These are phyloP conservation scores for Phaenicophaeus curvirostris DNA, from an alignment of 2,797 vertebrate species.

Conservation along the genomic window DNA sequence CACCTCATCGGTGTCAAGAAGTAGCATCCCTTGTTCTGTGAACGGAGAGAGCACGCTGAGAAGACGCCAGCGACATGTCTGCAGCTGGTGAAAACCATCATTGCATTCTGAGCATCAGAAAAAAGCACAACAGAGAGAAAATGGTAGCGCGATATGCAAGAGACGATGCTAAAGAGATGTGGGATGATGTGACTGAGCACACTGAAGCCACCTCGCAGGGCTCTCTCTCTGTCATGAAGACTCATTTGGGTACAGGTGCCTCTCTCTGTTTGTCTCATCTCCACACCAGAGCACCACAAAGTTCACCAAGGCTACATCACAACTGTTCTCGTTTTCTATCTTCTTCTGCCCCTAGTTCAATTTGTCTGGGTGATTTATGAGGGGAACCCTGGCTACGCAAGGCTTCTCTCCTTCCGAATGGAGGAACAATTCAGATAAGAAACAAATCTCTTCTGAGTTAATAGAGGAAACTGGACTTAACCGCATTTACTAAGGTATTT, in stretches of 20 bases:
- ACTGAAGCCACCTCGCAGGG: neutral
- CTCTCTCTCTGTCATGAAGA: neutral
- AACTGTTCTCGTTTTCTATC: neutral
- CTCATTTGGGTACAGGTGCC: neutral
- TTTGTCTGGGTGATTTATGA: conserved; percentile 47
- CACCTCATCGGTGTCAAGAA: fast-evolving
- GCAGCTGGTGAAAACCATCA: neutral
- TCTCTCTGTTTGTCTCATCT: neutral
- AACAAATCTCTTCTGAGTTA: conserved; percentile 32
- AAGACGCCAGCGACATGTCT: neutral
- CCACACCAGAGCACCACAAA: neutral
- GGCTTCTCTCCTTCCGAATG: conserved; percentile 39
- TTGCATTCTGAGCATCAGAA: neutral
- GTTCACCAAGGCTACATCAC: neutral
- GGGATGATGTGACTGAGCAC: neutral
- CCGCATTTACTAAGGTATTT: conserved; percentile 19
- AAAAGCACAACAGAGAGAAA: neutral
- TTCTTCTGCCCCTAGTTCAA: conserved; percentile 10
- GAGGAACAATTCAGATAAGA: conserved; percentile 46
- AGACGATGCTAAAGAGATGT: neutral
- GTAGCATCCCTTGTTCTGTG: neutral
- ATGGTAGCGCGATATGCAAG: neutral
- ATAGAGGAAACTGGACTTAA: conserved; percentile 43
- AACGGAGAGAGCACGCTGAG: fast-evolving
- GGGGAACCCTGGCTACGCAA: neutral